A percentile compares a stretch with the other conserved stretches of the same genome.
Conservation (phyloP, 2,113 vertebrate genomes). For the Callorhinus ursinus region DNA sequence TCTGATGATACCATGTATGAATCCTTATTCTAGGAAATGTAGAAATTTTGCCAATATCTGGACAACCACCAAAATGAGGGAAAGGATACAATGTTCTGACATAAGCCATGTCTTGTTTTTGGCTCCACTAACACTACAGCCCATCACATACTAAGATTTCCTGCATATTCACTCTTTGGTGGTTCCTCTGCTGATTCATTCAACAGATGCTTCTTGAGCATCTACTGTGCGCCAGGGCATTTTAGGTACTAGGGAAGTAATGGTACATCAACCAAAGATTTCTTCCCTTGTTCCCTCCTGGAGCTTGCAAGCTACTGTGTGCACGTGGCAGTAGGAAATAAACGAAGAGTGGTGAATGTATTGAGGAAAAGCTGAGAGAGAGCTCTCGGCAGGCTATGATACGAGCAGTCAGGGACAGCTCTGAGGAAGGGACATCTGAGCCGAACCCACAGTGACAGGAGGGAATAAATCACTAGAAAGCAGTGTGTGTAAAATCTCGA, state of each 20-base stretch:
- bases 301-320: not conserved
- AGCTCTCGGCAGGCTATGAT: rapidly evolving
- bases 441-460: not conserved
- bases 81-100: not conserved
- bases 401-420: not conserved
- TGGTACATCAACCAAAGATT: not conserved
- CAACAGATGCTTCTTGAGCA: not conserved
- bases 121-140: not conserved
- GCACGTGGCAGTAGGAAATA: not conserved
- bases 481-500: rapidly evolving
- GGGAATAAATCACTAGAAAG: not conserved
- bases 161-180: not conserved
- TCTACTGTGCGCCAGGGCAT: not conserved
- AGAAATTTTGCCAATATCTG: not conserved
- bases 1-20: not conserved
- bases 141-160: not conserved
- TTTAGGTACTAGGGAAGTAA: not conserved
- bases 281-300: not conserved
- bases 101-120: not conserved
- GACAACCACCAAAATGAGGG: not conserved
- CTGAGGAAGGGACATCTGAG: not conserved
- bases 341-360: not conserved
- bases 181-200: not conserved
- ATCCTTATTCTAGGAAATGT: not conserved
- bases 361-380: not conserved